Evolutionary conservation across 1,140 invertebrate genomes (phyloP).

Genomic region (Megathymus violae): DNA sequence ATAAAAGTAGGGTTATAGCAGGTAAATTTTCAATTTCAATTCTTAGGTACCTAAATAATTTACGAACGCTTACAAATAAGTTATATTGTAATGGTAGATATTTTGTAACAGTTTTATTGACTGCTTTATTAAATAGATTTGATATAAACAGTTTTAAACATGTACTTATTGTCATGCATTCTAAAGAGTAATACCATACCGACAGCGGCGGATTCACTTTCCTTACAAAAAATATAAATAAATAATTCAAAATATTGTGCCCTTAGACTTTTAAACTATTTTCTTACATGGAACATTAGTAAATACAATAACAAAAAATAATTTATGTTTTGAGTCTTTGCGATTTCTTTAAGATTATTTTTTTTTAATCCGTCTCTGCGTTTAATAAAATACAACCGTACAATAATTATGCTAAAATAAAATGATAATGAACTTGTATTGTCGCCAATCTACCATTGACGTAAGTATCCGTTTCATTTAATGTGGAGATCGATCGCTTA

Average conservation of each 20-base stretch:
- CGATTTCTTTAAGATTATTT: neutral
- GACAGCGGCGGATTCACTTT: constrained; percentile 14
- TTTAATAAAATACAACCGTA: constrained; percentile 36
- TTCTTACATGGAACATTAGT: neutral
- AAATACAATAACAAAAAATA: neutral
- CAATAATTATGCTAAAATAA: constrained; percentile 44
- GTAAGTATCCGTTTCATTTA: neutral
- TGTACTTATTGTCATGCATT: constrained; percentile 82
- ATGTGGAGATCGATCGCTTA: neutral
- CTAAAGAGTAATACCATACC: constrained; percentile 45
- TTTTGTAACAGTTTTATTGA: neutral
- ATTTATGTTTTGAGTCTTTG: neutral
- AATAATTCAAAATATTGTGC: constrained; percentile 34
- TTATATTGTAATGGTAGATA: constrained; percentile 1
- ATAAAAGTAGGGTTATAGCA: constrained; percentile 15
- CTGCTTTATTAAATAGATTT: neutral
- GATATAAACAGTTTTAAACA: constrained; percentile 60
- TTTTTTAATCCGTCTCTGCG: constrained; percentile 33
- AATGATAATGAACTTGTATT: constrained; percentile 61
- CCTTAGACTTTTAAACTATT: constrained; percentile 23
- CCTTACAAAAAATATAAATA: constrained; percentile 39
- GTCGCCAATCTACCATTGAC: constrained; percentile 34
- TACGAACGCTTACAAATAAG: too few relatives aligned
- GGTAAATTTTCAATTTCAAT: too few relatives aligned
- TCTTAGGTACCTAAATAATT: too few relatives aligned